These are phyloP conservation scores for Paracyclopina nana DNA, from an alignment of 1,140 invertebrate species.

Conservation along the genomic window DNA sequence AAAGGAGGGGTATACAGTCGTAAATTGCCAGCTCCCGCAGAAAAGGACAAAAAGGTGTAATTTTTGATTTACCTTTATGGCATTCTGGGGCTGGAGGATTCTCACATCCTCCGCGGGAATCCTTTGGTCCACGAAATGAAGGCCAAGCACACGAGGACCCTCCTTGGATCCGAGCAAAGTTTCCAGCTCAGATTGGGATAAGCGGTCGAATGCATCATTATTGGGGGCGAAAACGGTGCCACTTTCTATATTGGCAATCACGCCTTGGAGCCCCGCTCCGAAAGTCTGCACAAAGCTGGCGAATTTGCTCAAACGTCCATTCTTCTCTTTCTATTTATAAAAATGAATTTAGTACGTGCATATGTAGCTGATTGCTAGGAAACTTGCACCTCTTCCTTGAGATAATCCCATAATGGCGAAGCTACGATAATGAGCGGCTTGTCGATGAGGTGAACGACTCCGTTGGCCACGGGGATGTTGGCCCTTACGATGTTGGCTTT, in stretches of 20 bases:
- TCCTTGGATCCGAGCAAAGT: not conserved
- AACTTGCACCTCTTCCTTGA: conserved; percentile 34
- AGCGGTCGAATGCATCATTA: conserved; percentile 3
- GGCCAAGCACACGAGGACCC: not conserved
- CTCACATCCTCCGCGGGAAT: conserved; percentile 2
- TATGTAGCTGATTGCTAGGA: no score
- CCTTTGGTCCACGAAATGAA: conserved; percentile 14
- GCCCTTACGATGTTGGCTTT: conserved; percentile 60
- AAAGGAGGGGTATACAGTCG: no score
- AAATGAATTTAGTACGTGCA: no score
- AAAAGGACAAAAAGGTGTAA: no score
- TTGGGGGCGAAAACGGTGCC: conserved; percentile 7
- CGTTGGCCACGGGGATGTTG: conserved; percentile 74
- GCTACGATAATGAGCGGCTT: conserved; percentile 71
- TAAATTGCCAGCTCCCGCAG: no score
- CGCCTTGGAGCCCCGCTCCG: not conserved
- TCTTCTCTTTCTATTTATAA: no score
- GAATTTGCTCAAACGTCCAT: conserved; percentile 3
- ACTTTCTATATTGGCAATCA: not conserved
- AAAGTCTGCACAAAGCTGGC: not conserved
- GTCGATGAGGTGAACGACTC: conserved; percentile 71
- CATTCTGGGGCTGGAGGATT: conserved; percentile 9
- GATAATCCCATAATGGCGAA: conserved; percentile 53
- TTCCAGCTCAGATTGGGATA: not conserved
- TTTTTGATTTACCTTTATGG: conserved; percentile 3